These are phyloP conservation scores for Empis stercorea DNA, from an alignment of 2,888 invertebrate genomes.

Conservation along the genomic window DNA sequence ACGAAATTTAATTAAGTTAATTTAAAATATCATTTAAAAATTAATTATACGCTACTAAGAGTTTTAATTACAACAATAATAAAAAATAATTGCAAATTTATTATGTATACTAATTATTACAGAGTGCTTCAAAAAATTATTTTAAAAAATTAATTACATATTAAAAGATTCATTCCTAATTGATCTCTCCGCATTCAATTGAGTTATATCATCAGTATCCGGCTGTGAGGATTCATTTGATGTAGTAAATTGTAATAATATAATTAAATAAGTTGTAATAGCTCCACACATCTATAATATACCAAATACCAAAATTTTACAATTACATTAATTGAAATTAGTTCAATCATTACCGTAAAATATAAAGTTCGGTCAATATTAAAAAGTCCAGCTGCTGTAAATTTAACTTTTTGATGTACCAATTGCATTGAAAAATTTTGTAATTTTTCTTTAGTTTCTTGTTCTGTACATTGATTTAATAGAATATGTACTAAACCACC, in stretches of 20 bases:
- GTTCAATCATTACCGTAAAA: constrained; percentile 27
- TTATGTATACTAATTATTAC: too few relatives aligned
- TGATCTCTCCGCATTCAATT: not conserved
- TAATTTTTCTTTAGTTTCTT: constrained; percentile 28
- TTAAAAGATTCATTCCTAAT: too few relatives aligned
- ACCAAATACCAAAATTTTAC: too few relatives aligned
- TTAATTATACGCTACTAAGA: too few relatives aligned
- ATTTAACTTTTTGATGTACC: constrained; percentile 32
- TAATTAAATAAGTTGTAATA: constrained; percentile 35
- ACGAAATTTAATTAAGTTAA: too few relatives aligned
- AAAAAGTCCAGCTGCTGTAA: constrained; percentile 36
- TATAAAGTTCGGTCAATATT: constrained; percentile 34
- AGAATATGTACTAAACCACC: constrained; percentile 30
- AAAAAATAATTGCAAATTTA: not conserved
- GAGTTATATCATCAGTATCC: not conserved
- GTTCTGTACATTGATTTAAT: constrained; percentile 26
- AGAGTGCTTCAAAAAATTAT: too few relatives aligned
- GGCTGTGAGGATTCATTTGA: constrained; percentile 12
- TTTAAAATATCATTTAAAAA: too few relatives aligned
- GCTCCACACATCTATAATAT: constrained; percentile 32
- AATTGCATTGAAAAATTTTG: constrained; percentile 35
- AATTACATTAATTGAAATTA: not conserved
- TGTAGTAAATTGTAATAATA: constrained; percentile 34
- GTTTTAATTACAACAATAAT: too few relatives aligned
- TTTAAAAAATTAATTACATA: too few relatives aligned